Evolutionary conservation across 2,888 invertebrate genomes (phyloP).

Genomic region (Electrophaes corylata): DNA sequence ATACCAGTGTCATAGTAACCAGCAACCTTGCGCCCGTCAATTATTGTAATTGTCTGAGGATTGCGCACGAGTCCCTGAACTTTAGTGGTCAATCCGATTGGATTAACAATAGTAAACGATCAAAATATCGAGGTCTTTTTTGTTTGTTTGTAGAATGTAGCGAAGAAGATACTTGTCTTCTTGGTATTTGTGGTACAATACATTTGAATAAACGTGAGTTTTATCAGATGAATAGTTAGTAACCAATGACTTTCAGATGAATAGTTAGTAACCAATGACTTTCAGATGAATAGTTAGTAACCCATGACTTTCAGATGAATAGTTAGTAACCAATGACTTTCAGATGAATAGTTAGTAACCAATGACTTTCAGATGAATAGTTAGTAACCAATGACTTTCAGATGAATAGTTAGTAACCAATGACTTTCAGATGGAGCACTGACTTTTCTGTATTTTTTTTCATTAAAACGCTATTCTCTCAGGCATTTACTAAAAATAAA

Average conservation of each 20-base stretch:
- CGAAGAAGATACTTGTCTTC: neutral
- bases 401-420: no score
- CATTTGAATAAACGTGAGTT: neutral
- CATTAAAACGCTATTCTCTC: no score
- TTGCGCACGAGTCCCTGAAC: constrained; percentile 41
- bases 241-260: neutral
- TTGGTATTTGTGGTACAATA: constrained; percentile 1
- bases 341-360: no score
- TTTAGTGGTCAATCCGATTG: constrained; percentile 36
- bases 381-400: no score
- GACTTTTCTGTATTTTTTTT: no score
- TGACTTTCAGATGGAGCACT: no score
- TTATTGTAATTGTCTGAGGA: constrained; percentile 37
- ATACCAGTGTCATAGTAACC: constrained; percentile 33
- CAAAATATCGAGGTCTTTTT: constrained; percentile 35
- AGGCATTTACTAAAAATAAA: no score
- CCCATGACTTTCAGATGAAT: no score
- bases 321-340: no score
- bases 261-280: no score
- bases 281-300: no score
- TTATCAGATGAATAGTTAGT: neutral
- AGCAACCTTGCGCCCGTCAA: constrained; percentile 37
- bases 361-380: no score
- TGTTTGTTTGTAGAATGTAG: constrained; percentile 14
- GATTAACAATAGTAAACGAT: constrained; percentile 35